Evolutionary conservation across 2,888 invertebrate genomes (phyloP).

Genomic region (Mesorhabditis spiculigera): DNA sequence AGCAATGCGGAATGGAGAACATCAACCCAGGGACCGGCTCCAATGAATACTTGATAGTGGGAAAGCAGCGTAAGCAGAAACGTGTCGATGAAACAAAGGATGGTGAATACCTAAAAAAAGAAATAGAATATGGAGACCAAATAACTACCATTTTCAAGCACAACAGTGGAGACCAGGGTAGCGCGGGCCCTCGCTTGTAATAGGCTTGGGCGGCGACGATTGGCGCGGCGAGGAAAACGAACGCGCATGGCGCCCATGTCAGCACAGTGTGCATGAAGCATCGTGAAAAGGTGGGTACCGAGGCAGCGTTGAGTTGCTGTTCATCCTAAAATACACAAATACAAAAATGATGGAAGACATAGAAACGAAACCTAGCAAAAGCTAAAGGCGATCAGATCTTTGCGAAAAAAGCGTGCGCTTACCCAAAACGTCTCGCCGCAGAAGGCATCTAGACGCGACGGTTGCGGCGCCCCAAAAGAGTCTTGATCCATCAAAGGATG

Average conservation of each 20-base stretch:
- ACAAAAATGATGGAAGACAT: neutral
- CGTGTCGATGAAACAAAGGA: no score
- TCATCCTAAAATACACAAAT: constrained; percentile 71
- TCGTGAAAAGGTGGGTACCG: constrained; percentile 78
- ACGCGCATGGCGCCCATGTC: constrained; percentile 78
- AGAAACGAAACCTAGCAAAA: neutral
- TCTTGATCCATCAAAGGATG: no score
- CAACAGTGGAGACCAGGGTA: constrained; percentile 48
- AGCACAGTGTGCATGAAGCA: constrained; percentile 88
- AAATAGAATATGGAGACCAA: neutral
- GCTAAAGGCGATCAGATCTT: neutral
- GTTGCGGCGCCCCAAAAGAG: no score
- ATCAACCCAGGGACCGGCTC: constrained; percentile 26
- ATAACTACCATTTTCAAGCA: constrained; percentile 39
- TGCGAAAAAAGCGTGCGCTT: neutral
- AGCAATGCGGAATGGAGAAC: constrained; percentile 53
- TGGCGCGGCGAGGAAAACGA: constrained; percentile 43
- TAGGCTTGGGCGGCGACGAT: constrained; percentile 46
- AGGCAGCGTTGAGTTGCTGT: constrained; percentile 72
- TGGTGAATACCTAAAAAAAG: neutral
- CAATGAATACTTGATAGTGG: constrained; percentile 12
- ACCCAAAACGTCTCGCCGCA: constrained; percentile 53
- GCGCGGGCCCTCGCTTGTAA: constrained; percentile 28
- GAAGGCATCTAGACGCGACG: constrained; percentile 34
- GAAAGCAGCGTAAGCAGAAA: constrained; percentile 15